Base-by-base conservation (phyloP, 2,888 invertebrate genomes). In the Diadegma fenestrale region DNA sequence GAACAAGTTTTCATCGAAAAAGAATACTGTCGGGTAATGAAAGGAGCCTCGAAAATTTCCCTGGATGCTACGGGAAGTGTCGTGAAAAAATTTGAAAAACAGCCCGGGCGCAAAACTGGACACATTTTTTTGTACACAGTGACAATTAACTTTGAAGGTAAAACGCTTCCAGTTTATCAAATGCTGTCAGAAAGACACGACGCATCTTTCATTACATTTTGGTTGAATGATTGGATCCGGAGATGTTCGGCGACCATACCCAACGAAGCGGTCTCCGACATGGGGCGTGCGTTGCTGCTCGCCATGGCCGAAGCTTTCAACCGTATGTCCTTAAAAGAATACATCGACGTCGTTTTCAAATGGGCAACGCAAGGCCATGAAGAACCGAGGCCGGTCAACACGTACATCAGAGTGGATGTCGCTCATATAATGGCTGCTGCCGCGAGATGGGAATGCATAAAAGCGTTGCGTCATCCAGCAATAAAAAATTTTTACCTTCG, bases 141-240 rank as follows among this genome's bases (percentile, higher is more conserved):
- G 19, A 84, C 82, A 2, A 84, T 84, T 19, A 75, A 75, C 19
- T 84, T 84, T 19, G 81, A 84, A 8, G 41, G 51, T 1, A 68
- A 69, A 75, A 86, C 86, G 10, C 22, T 86, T 54, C 64, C 63
- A 26, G 79, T 81, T 12, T 79, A 66, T 43, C 84, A 84, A 79
- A 78, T 84, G 81, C 8, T 84, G 37, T 69, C 81, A 10, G 85
- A 85, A 81, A 83, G 37, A 26, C 85, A 87, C 45, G n/a, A 78
- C 80, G 22, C 80, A 85, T 66, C 30, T 30, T 58, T 58, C 14
- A 58, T 58, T 22, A 14, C 58, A 1, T 58, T 58, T 58, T 58
- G 58, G 58, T 12, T 58, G 10, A 22, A 26, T 4, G 26, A 58
- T 14, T 58, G 58, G 58, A 58, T 58, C 10, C 58, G 71, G 14